Base-by-base conservation (phyloP, 2,888 invertebrate species). In the Caenorhabditis drosophilae region DNA sequence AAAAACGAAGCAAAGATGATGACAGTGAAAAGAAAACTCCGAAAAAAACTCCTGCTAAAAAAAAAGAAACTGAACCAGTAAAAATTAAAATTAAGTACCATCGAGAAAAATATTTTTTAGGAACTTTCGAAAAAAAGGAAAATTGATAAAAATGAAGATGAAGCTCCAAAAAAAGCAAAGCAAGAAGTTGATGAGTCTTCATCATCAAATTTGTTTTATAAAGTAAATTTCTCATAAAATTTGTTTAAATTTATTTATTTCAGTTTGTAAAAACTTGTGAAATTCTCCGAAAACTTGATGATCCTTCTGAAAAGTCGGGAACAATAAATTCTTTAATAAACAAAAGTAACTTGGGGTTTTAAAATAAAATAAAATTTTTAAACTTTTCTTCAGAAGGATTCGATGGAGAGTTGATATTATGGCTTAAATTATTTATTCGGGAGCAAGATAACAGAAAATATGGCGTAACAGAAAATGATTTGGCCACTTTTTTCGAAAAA, bases 401-500 rank as follows among this genome's bases (percentile, higher is more conserved):
- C 41, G 67, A 74, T 36, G 76, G 76, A 15, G 74, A 78, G 42
- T 35, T 34, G 36, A 52, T 40, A 85, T 92, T 41, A 90, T 93
- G 91, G 89, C 92, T 83, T 90, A 90, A 78, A 85, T 93, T 70
- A 85, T 95, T 64, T 22, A 85, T 95, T 49, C 95, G 94, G 0
- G 36, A 36, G n/a, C 4, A 18, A 11, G 88, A 89, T 15, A 92
- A 92, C 84, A 87, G 92, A 63, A 89, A 93, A 31, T 96, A 94
- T 84, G 94, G 95, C 86, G 86, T 96, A 47, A 92, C 93, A 86
- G 92, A 90, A 83, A 93, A 93, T 84, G 93, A 93, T 82, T 86
- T 96, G 52, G 87, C 93, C 0, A 94, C 95, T 85, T 85, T 93
- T 42, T 94, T 93, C 84, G 90, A 92, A 44, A 47, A 45, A 4